A percentile compares a stretch with the other conserved stretches of the same genome.
These are phyloP conservation scores for Lacerta viridis DNA, from an alignment of 2,797 vertebrate genomes.

Conservation along the genomic window DNA sequence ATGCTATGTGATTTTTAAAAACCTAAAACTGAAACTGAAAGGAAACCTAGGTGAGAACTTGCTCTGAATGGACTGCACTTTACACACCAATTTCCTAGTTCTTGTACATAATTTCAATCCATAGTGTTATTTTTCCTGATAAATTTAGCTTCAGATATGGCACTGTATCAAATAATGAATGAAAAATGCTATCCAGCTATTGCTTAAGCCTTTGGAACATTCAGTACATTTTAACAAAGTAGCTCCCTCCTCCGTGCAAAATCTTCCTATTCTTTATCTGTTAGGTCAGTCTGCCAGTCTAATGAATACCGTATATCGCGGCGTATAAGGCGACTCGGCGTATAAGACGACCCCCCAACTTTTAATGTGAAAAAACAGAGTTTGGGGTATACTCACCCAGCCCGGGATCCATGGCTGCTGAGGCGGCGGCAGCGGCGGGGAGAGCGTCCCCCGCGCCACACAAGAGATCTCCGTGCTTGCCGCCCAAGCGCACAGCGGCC, in stretches of 20 bases:
- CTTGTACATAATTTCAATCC: not conserved
- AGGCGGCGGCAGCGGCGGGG: too few species aligned
- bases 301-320: too few species aligned
- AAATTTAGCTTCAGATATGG: not conserved
- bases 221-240: not conserved
- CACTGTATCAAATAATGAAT: not conserved
- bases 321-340: too few species aligned
- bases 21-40: not conserved
- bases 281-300: conserved; percentile 52
- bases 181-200: not conserved
- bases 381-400: too few species aligned
- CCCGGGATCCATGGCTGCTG: too few species aligned
- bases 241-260: conserved; percentile 9
- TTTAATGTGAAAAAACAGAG: too few species aligned
- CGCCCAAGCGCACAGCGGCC: too few species aligned
- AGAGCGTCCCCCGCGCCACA: too few species aligned
- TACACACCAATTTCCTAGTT: not conserved
- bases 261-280: conserved; percentile 26
- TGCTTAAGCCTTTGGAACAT: not conserved
- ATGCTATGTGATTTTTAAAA: not conserved
- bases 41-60: not conserved
- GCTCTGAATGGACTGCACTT: not conserved
- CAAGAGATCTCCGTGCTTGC: too few species aligned
- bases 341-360: too few species aligned
- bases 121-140: too few species aligned